Evolutionary conservation across 1,140 invertebrate genomes (phyloP), one percentile per base, ranked within the genome.

Genomic region (Drosophila pseudoananassae): DNA sequence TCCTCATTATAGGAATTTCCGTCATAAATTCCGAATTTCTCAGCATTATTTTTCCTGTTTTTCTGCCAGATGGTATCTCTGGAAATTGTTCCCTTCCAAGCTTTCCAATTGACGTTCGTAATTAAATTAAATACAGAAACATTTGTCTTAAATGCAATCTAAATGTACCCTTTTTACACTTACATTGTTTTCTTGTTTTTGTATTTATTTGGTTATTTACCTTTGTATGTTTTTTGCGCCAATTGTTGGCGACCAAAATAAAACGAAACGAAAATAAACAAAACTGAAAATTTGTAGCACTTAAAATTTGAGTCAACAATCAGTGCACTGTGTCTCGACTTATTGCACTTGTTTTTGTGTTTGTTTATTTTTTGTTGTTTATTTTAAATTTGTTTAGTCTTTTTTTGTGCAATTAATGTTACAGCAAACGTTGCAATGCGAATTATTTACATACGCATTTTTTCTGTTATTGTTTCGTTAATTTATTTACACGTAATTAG

Each of bases 291-390:
- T 59, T 31, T 54, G 58, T 53, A 46, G 58, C 65, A 65, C 25
- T 70, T 65, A 58, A 25, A 57, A 63, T 77, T 53, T 31, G 45
- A 65, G 31, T 31, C 63, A 65, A 68, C 65, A 69, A 68, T 68
- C 57, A 51, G 55, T 43, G 51, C 58, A 77, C 20, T 68, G 66
- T 66, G 43, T 71, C 52, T 71, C 52, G 50, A 38, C 43, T 46
- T 74, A 12, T 65, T 38, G 58, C 47, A 61, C 31, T 40, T 57
- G 40, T 40, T 40, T 4, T 40, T 40, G n/a, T n/a, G 3, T 17
- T 6, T 43, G 14, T 14, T 43, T 46, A 17, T 46, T 10, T 17
- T 46, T 46, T 46, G 4, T 52, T 10, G 45, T 15, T 27, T 6
- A 27, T 25, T 55, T 38, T 23, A 31, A 17, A 20, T 50, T 46